phyloP scores from a whole-genome alignment of 2,113 vertebrate species.

The Gila orcuttii region DNA sequence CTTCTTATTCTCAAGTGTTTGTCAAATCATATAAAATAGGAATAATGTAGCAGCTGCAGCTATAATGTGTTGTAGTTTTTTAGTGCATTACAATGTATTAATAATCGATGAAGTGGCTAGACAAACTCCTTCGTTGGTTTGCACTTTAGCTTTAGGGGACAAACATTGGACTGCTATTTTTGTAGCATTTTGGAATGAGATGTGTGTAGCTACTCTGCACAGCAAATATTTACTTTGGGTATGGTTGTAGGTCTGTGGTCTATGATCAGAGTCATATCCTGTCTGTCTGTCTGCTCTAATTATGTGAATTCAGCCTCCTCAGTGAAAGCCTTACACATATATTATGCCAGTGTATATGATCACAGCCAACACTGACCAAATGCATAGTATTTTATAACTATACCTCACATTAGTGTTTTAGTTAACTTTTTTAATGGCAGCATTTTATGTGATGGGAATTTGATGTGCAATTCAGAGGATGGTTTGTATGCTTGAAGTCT shows the following conservation, averaged over 20 bases:
- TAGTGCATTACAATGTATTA: too few relatives aligned
- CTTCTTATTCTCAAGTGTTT: neutral
- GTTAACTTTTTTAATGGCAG: neutral
- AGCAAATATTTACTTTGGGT: slow-evolving; percentile 43
- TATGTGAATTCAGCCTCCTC: slow-evolving; percentile 3
- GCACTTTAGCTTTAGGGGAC: neutral
- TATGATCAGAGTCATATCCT: slow-evolving; percentile 64
- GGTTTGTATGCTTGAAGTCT: neutral
- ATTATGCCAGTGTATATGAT: neutral
- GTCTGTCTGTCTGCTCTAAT: slow-evolving; percentile 19
- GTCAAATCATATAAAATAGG: neutral
- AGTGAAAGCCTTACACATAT: neutral
- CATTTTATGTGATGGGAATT: neutral
- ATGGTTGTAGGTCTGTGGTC: slow-evolving; percentile 55
- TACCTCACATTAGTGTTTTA: neutral
- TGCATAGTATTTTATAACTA: neutral
- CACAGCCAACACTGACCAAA: neutral
- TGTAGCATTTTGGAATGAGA: slow-evolving; percentile 41
- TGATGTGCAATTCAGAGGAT: neutral
- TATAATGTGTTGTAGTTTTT: too few relatives aligned
- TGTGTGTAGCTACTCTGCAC: slow-evolving; percentile 3
- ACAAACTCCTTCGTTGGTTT: neutral
- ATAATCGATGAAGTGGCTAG: neutral
- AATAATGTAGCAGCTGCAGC: too few relatives aligned
- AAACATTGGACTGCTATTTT: slow-evolving; percentile 14